Percentiles rank a stretch among this genome's conserved stretches.
Conservation (phyloP, 2,797 vertebrate genomes). For the Diplodus sargus region DNA sequence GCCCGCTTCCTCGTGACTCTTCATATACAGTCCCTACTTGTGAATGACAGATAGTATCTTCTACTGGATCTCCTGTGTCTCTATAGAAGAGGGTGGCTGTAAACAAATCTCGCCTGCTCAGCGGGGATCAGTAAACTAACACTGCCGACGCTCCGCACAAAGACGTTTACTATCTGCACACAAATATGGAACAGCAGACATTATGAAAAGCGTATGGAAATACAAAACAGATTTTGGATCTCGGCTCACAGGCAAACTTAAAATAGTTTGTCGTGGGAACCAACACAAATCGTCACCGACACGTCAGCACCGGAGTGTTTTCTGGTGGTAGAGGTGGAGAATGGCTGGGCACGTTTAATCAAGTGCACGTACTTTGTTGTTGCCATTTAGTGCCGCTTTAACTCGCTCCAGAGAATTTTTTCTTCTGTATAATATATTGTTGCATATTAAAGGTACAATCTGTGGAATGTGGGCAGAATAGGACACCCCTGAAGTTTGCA, state of each 20-base stretch:
- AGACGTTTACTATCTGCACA: constrained; percentile 13
- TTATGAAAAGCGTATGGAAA: background rate
- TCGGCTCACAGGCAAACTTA: background rate
- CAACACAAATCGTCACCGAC: background rate
- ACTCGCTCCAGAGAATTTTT: background rate
- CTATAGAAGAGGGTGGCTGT: background rate
- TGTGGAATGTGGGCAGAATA: too few species aligned
- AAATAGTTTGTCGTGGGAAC: background rate
- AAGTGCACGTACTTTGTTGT: background rate
- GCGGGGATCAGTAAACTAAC: background rate
- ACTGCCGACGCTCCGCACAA: too few species aligned
- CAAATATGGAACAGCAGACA: background rate
- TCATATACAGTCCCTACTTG: background rate
- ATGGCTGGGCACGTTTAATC: background rate
- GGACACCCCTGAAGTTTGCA: too few species aligned
- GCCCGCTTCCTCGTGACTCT: constrained; percentile 22
- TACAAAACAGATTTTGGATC: constrained; percentile 24
- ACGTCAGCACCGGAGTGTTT: too few species aligned
- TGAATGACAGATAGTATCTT: constrained; percentile 31
- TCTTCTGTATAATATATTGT: background rate
- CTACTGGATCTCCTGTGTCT: background rate
- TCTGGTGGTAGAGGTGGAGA: background rate
- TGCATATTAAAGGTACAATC: too few species aligned
- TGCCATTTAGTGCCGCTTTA: background rate
- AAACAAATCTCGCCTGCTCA: constrained; percentile 18